These are phyloP conservation scores for Lasioglossum figueresi DNA, from an alignment of 2,888 invertebrate genomes.

Conservation along the genomic window DNA sequence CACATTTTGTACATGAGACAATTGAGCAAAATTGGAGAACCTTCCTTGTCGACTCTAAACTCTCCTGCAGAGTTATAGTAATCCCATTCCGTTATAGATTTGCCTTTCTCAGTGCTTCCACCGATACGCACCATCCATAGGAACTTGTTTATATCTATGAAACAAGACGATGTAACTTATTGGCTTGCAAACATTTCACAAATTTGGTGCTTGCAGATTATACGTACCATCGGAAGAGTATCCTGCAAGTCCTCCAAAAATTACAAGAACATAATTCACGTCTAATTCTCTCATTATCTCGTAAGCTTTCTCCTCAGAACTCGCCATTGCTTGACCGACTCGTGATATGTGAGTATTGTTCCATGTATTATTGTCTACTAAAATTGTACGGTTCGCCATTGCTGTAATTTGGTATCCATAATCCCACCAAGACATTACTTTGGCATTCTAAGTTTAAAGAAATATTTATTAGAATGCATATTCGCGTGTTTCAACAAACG, in stretches of 20 bases:
- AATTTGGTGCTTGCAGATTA: background rate
- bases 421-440: slow-evolving; percentile 99
- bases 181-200: background rate
- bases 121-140: slow-evolving; percentile 99
- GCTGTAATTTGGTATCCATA: slow-evolving; percentile 99
- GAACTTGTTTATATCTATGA: slow-evolving; percentile 97
- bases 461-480: background rate
- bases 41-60: slow-evolving; percentile 97
- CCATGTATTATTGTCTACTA: slow-evolving; percentile 99
- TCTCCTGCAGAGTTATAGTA: slow-evolving; percentile 98
- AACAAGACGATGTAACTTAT: background rate
- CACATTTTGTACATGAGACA: slow-evolving; percentile 99
- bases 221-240: slow-evolving; percentile 96
- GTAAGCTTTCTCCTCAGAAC: slow-evolving; percentile 97
- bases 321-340: slow-evolving; percentile 99
- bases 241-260: slow-evolving; percentile 99
- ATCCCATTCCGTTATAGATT: slow-evolving; percentile 97
- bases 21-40: slow-evolving; percentile 95
- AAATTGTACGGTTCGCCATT: slow-evolving; percentile 98
- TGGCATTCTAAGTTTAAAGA: slow-evolving; percentile 89
- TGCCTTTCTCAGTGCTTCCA: slow-evolving; percentile 97
- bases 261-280: slow-evolving; percentile 98
- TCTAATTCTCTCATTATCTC: slow-evolving; percentile 99
- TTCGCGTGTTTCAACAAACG: background rate
- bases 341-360: slow-evolving; percentile 99